These are phyloP conservation scores for Bubalus kerabau DNA, from an alignment of 2,113 vertebrate species.

Conservation along the genomic window DNA sequence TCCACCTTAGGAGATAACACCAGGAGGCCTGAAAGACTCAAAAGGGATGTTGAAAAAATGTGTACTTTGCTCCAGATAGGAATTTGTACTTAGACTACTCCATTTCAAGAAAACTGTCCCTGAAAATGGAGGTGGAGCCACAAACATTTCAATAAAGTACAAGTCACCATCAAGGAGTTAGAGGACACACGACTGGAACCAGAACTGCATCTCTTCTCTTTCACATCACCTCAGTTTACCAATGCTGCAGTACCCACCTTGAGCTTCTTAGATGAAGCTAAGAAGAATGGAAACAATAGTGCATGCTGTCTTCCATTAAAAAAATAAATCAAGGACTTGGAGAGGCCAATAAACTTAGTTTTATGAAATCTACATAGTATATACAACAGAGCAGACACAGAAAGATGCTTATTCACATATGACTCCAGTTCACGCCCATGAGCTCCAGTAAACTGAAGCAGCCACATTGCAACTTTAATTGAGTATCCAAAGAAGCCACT, in stretches of 20 bases:
- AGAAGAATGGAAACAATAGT: neutral
- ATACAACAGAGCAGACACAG: neutral
- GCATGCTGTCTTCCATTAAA: neutral
- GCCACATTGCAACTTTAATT: neutral
- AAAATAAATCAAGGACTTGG: neutral
- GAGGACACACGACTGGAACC: slow-evolving; percentile 1
- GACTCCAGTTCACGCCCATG: neutral
- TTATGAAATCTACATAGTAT: neutral
- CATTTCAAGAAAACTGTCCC: slow-evolving; percentile 52
- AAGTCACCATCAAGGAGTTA: slow-evolving; percentile 13
- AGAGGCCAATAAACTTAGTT: neutral
- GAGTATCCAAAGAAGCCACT: neutral
- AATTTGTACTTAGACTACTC: slow-evolving; percentile 53
- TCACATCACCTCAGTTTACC: neutral
- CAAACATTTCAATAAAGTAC: neutral
- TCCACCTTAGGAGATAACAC: slow-evolving; percentile 48
- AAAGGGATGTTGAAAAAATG: slow-evolving; percentile 67
- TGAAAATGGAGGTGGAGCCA: slow-evolving; percentile 31
- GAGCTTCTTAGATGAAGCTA: neutral
- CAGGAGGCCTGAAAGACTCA: slow-evolving; percentile 52
- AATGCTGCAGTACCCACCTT: neutral
- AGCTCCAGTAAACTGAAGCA: neutral
- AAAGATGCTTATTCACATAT: neutral
- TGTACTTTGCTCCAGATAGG: slow-evolving; percentile 54
- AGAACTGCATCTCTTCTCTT: neutral